A percentile compares a stretch with the other conserved stretches of the same genome.
Evolutionary conservation across 1,140 invertebrate genomes (phyloP).

Genomic region (Atta texana): DNA sequence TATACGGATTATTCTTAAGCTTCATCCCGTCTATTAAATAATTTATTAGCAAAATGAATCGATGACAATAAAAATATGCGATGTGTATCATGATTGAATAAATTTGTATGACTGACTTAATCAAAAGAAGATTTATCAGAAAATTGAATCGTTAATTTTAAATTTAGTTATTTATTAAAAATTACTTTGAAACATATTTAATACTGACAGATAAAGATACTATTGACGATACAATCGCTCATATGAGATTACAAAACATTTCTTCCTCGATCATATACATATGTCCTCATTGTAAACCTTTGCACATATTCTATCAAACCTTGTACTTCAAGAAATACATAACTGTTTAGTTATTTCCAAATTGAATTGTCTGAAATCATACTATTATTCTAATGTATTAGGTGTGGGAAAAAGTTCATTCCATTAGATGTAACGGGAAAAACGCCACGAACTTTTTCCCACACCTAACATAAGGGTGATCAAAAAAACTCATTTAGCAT

Average conservation of each 20-base stretch:
- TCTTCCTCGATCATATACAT: background rate
- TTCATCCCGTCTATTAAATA: slow-evolving; percentile 42
- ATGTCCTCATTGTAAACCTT: slow-evolving; percentile 9
- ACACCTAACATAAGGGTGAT: too few species aligned
- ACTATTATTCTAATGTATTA: background rate
- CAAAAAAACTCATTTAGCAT: too few species aligned
- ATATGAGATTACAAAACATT: slow-evolving; percentile 23
- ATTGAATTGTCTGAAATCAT: background rate
- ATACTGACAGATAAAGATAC: slow-evolving; percentile 40
- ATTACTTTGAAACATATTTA: slow-evolving; percentile 45
- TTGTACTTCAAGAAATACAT: background rate
- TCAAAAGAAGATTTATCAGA: slow-evolving; percentile 35
- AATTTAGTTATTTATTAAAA: slow-evolving; percentile 51
- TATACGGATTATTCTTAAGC: slow-evolving; percentile 32
- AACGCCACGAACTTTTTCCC: too few species aligned
- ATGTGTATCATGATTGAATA: slow-evolving; percentile 2
- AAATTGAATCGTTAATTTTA: slow-evolving; percentile 49
- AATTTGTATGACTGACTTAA: slow-evolving; percentile 8
- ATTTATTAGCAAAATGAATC: slow-evolving; percentile 35
- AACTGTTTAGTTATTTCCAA: background rate
- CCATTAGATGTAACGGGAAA: too few species aligned
- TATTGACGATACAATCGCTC: background rate
- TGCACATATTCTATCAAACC: slow-evolving; percentile 7
- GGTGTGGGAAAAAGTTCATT: too few species aligned
- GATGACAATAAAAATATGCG: background rate